phyloP scores from a whole-genome alignment of 2,888 invertebrate species.

The Stictocephala bisonia region DNA sequence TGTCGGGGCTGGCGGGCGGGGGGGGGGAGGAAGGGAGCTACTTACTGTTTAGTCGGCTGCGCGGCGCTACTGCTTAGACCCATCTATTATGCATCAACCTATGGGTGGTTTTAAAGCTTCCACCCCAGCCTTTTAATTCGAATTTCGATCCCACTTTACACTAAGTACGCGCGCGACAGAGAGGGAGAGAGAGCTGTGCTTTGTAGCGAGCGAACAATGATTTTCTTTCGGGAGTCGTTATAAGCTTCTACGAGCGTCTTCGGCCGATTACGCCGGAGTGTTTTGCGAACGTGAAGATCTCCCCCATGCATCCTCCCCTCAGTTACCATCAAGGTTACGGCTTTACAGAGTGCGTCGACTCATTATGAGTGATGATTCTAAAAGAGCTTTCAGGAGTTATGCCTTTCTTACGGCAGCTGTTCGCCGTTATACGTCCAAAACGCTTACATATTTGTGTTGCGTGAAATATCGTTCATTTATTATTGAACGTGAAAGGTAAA shows the following conservation, averaged over 20 bases:
- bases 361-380: too few relatives aligned
- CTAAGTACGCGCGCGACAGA: slow-evolving; percentile 34
- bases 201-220: slow-evolving; percentile 38
- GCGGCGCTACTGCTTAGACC: slow-evolving; percentile 34
- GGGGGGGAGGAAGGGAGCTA: slow-evolving; percentile 26
- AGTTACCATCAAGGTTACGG: not conserved
- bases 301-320: not conserved
- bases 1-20: slow-evolving; percentile 14
- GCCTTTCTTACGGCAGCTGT: too few relatives aligned
- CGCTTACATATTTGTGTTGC: too few relatives aligned
- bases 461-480: too few relatives aligned
- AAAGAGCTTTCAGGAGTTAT: too few relatives aligned
- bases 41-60: slow-evolving; percentile 24
- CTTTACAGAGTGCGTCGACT: too few relatives aligned
- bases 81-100: slow-evolving; percentile 49
- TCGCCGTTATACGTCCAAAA: too few relatives aligned
- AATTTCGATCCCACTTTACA: slow-evolving; percentile 51
- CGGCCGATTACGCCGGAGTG: too few relatives aligned
- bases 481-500: too few relatives aligned
- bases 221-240: slow-evolving; percentile 44
- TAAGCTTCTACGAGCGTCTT: slow-evolving; percentile 30
- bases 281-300: not conserved
- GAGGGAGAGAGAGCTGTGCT: too few relatives aligned
- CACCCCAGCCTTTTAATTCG: slow-evolving; percentile 51
- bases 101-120: slow-evolving; percentile 50